Evolutionary conservation across 2,888 invertebrate genomes (phyloP).

Genomic region (Conistra vaccinii): DNA sequence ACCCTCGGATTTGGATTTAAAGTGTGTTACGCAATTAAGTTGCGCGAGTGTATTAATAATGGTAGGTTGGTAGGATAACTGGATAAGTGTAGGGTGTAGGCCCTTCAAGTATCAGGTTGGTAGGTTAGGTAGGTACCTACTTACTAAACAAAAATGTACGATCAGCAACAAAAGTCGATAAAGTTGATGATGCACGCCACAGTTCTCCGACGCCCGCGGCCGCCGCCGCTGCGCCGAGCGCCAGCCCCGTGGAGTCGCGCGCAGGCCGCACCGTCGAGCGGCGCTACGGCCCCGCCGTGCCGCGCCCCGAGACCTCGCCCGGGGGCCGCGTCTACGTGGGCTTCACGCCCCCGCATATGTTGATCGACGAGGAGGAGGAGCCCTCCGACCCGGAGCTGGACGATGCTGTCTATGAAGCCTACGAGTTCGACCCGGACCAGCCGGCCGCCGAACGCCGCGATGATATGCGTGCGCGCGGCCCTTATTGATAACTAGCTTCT

Average conservation of each 20-base stretch:
- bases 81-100: too few species aligned
- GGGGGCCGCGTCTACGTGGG: slow-evolving; percentile 14
- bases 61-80: neutral
- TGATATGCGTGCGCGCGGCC: neutral
- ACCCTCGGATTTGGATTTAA: neutral
- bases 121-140: too few species aligned
- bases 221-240: neutral
- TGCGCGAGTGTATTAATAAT: neutral
- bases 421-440: slow-evolving; percentile 21
- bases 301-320: slow-evolving; percentile 5
- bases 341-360: slow-evolving; percentile 15
- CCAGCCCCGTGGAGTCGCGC: neutral
- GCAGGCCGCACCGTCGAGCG: neutral
- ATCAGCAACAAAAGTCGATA: neutral
- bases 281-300: slow-evolving; percentile 1
- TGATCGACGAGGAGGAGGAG: slow-evolving; percentile 8
- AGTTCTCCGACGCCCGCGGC: neutral
- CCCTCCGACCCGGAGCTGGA: slow-evolving; percentile 3
- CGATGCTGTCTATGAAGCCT: slow-evolving; percentile 9
- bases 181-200: slow-evolving; percentile 11
- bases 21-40: neutral
- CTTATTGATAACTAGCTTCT: too few species aligned
- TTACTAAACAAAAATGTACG: too few species aligned
- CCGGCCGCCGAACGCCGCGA: slow-evolving; percentile 12
- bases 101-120: neutral